A percentile compares a stretch with the other conserved stretches of the same genome.
These are phyloP conservation scores for Onthophagus taurus DNA, from an alignment of 1,140 invertebrate species.

Conservation along the genomic window DNA sequence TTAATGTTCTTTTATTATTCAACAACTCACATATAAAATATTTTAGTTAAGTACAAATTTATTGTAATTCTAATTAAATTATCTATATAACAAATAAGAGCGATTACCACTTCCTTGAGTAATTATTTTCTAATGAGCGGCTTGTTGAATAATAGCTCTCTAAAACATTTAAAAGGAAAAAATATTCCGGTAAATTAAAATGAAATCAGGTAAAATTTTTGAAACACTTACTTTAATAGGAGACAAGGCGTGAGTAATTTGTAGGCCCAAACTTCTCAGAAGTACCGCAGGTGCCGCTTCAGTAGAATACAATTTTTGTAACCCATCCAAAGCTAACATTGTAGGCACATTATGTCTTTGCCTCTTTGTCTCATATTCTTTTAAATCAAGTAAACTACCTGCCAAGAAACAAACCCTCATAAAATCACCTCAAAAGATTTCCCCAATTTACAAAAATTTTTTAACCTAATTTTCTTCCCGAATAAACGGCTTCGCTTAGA, in stretches of 20 bases:
- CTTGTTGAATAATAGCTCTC: conserved; percentile 19
- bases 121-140: conserved; percentile 12
- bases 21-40: no score
- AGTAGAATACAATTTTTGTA: conserved; percentile 77
- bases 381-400: conserved; percentile 57
- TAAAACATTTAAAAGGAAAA: conserved; percentile 16
- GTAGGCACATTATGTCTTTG: conserved; percentile 83
- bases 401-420: no score
- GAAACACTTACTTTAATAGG: conserved; percentile 81
- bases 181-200: background rate
- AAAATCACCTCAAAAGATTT: no score
- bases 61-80: no score
- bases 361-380: conserved; percentile 74
- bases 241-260: conserved; percentile 67
- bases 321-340: conserved; percentile 75
- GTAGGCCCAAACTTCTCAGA: conserved; percentile 73
- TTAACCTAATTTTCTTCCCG: conserved; percentile 65
- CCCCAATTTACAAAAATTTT: no score
- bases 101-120: no score
- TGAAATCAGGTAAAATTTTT: conserved; percentile 13
- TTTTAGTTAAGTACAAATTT: no score
- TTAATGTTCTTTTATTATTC: no score
- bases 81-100: no score
- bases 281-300: conserved; percentile 71
- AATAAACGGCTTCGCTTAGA: conserved; percentile 57